Evolutionary conservation across 2,797 vertebrate genomes (phyloP), one percentile per base, ranked within the genome.

Genomic region (Chiroxiphia lanceolata): DNA sequence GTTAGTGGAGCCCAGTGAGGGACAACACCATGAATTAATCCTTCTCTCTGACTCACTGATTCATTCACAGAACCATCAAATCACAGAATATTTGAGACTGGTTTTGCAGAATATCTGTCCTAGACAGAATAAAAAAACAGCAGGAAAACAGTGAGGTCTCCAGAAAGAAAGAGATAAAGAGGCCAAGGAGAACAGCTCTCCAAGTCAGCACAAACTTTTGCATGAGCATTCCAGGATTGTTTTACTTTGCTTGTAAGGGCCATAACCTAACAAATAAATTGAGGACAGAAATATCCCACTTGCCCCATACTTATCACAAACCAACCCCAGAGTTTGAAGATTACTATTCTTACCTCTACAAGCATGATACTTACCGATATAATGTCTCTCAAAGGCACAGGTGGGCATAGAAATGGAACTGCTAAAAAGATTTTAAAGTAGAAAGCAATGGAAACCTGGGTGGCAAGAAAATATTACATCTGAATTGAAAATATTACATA

Each of bases 401-500:
- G 69, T 42, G 56, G 56, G 53, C 54, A 87, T 9, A 80, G 71
- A 83, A 94, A 82, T 85, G 34, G 61, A 91, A 89, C 63, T 82
- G 56, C 72, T 93, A 15, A 75, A 88, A 83, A 76, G 23, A 67
- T 78, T 92, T 83, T 63, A 71, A 44, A 75, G 80, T 26, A 67
- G 61, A 89, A 91, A 74, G 51, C 69, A 83, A 67, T 0, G 1
- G 69, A 85, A 85, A 90, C 64, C 83, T 83, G 50, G 75, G 70
- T 95, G 81, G 85, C 91, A 84, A 79, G 69, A 94, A 94, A 95
- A 89, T 69, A 92, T 5, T 93, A 45, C 33, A 84, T 92, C 61
- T 88, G 90, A 93, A 95, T 93, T 31, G 51, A 53, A 53, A 53
- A 53, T 53, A 53, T 53, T 31, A 53, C 29, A 53, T 53, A 53